phyloP scores from a whole-genome alignment of 1,140 invertebrate species.

The Agraylea sexmaculata region DNA sequence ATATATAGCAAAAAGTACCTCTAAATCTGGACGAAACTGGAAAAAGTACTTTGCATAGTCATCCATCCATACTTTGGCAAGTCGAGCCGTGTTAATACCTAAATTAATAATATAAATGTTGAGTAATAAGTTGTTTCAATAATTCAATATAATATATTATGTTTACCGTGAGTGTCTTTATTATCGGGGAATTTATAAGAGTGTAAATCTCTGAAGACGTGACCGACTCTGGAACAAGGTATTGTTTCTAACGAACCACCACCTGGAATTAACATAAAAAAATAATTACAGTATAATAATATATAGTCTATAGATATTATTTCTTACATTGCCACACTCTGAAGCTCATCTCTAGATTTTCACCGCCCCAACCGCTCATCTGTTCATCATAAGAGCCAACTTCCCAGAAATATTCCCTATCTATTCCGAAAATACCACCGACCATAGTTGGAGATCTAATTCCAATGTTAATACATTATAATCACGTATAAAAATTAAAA shows the following conservation, averaged over 20 bases:
- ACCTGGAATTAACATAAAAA: slow-evolving; percentile 53
- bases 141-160: too few relatives aligned
- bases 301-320: too few relatives aligned
- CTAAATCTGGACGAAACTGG: slow-evolving; percentile 65
- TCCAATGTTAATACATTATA: too few relatives aligned
- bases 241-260: slow-evolving; percentile 80
- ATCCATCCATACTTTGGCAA: slow-evolving; percentile 97
- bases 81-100: slow-evolving; percentile 83
- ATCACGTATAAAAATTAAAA: too few relatives aligned
- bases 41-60: slow-evolving; percentile 83
- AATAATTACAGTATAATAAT: background rate
- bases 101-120: too few relatives aligned
- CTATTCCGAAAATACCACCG: slow-evolving; percentile 83
- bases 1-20: too few relatives aligned
- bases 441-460: slow-evolving; percentile 81
- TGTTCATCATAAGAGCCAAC: slow-evolving; percentile 89
- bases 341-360: slow-evolving; percentile 97
- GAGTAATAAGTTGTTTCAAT: too few relatives aligned
- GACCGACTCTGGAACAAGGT: slow-evolving; percentile 90
- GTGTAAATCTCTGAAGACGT: slow-evolving; percentile 86
- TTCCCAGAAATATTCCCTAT: slow-evolving; percentile 86
- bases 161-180: slow-evolving; percentile 64
- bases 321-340: slow-evolving; percentile 62
- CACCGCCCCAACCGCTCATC: slow-evolving; percentile 80
- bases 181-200: slow-evolving; percentile 84